Conservation (phyloP, 2,797 vertebrate genomes). For the Mycteria americana region DNA sequence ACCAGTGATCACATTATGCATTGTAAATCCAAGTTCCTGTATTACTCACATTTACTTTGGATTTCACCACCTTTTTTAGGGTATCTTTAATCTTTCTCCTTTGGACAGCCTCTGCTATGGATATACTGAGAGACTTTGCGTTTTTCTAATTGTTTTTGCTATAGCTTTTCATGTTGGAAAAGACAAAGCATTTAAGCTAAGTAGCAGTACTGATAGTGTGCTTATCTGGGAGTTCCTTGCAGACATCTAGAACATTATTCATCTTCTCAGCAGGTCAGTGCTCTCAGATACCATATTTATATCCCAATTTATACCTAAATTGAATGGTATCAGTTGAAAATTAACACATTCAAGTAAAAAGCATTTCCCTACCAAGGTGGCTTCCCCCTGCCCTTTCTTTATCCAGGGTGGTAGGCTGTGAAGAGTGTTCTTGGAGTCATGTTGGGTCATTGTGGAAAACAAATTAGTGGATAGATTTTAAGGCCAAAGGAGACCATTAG, state of each 20-base stretch:
- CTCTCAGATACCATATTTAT: background rate
- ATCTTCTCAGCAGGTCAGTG: background rate
- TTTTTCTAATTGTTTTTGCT: background rate
- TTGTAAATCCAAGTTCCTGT: background rate
- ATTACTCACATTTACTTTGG: background rate
- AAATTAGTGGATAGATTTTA: background rate
- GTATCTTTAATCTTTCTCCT: background rate
- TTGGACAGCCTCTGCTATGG: background rate
- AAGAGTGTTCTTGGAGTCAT: background rate
- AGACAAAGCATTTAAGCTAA: background rate
- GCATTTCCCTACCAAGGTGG: background rate
- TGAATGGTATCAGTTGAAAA: background rate
- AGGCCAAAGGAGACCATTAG: background rate
- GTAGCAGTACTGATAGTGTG: background rate
- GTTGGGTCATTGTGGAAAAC: background rate
- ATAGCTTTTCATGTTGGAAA: background rate
- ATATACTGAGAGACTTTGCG: background rate
- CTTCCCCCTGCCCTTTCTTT: background rate
- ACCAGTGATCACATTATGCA: background rate
- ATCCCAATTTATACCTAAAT: background rate
- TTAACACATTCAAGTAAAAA: background rate
- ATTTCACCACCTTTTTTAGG: background rate
- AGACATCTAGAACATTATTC: background rate
- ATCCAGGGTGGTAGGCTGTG: background rate
- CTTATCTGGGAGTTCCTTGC: background rate